These are phyloP conservation scores for Netelia inedita DNA, from an alignment of 2,888 invertebrate genomes.

Conservation along the genomic window DNA sequence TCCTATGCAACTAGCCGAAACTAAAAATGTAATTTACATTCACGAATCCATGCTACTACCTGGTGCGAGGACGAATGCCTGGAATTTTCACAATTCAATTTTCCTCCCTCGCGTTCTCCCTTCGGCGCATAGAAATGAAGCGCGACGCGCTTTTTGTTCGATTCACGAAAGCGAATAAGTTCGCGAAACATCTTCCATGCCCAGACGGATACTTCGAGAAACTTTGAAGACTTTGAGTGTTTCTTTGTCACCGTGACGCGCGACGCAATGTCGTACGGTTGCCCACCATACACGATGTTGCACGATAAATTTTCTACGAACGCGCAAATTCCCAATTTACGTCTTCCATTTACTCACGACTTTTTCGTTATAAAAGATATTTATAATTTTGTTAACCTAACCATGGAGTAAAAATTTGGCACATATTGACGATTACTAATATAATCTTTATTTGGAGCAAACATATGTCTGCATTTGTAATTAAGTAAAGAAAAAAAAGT, in stretches of 20 bases:
- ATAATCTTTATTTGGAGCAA: no score
- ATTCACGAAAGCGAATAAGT: constrained; percentile 37
- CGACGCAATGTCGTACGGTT: background rate
- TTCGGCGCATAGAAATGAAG: background rate
- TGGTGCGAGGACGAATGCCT: background rate
- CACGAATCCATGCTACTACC: constrained; percentile 11
- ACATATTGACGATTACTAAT: no score
- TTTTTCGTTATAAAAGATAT: background rate
- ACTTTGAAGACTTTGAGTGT: constrained; percentile 54
- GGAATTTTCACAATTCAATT: constrained; percentile 10
- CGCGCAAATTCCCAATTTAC: background rate
- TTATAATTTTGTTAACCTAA: no score
- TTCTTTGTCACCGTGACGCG: constrained; percentile 17
- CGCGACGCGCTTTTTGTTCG: constrained; percentile 12
- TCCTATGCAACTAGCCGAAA: background rate
- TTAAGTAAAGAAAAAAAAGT: no score
- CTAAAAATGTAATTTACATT: constrained; percentile 22
- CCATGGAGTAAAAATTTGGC: no score
- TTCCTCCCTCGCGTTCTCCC: background rate
- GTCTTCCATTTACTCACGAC: background rate
- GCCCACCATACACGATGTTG: background rate
- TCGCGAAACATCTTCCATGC: background rate
- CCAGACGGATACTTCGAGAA: background rate
- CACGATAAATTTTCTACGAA: background rate
- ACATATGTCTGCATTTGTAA: no score